These are phyloP conservation scores for Laothoe populi DNA, from an alignment of 2,888 invertebrate species.

Conservation along the genomic window DNA sequence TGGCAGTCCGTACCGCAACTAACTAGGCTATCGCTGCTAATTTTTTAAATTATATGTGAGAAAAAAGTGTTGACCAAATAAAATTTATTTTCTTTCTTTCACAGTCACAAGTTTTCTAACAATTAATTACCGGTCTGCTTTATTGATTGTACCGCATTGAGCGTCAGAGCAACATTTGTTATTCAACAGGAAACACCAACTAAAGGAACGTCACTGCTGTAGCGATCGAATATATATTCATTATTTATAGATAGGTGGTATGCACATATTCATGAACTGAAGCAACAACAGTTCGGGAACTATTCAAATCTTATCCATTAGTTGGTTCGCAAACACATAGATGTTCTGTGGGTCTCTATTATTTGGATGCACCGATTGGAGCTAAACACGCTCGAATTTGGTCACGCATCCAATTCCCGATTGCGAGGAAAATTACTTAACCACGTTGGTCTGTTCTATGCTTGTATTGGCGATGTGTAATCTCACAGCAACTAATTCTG, in stretches of 20 bases:
- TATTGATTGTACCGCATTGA: conserved; percentile 16
- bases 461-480: not conserved
- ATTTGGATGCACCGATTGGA: conserved; percentile 9
- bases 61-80: too few species aligned
- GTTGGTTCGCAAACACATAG: conserved; percentile 1
- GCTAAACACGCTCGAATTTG: not conserved
- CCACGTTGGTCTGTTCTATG: not conserved
- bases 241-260: not conserved
- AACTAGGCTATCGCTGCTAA: too few species aligned
- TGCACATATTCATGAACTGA: conserved; percentile 8
- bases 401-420: conserved; percentile 16
- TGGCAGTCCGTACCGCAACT: too few species aligned
- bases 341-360: not conserved
- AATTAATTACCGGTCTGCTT: not conserved
- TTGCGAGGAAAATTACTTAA: not conserved
- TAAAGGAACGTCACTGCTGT: conserved; percentile 18
- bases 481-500: not conserved
- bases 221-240: not conserved
- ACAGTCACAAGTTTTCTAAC: too few species aligned
- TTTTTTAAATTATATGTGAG: too few species aligned
- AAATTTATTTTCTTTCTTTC: too few species aligned
- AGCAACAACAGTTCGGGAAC: not conserved
- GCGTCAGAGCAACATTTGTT: conserved; percentile 12
- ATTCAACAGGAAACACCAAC: conserved; percentile 22
- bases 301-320: conserved; percentile 7